A percentile compares a stretch with the other conserved stretches of the same genome.
phyloP scores from a whole-genome alignment of 2,113 vertebrate species.

The Ctenomys sociabilis region DNA sequence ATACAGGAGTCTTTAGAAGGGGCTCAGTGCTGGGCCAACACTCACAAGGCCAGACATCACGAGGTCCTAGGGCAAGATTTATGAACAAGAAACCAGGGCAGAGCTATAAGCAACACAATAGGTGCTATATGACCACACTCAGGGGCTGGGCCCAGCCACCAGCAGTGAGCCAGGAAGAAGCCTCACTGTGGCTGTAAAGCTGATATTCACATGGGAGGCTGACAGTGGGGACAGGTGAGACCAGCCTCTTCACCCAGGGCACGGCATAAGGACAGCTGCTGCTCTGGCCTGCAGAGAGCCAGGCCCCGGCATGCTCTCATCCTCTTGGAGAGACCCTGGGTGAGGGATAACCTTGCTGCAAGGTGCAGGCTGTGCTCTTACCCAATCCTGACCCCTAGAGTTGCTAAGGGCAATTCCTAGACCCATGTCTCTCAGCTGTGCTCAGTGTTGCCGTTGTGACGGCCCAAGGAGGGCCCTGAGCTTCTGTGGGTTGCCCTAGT shows the following conservation, averaged over 20 bases:
- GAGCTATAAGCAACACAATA: not conserved
- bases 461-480: not conserved
- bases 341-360: not conserved
- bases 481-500: not conserved
- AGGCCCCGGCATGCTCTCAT: not conserved
- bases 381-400: not conserved
- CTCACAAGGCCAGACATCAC: not conserved
- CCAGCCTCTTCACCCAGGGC: not conserved
- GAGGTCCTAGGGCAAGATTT: not conserved
- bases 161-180: not conserved
- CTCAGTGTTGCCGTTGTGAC: not conserved
- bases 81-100: slow-evolving; percentile 5
- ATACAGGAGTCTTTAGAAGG: not conserved
- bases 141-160: not conserved
- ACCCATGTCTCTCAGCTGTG: not conserved
- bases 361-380: not conserved
- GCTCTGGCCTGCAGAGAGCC: not conserved
- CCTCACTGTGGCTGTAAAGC: not conserved
- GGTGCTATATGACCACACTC: not conserved
- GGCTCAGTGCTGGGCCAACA: not conserved
- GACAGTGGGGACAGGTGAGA: not conserved
- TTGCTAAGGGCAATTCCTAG: not conserved
- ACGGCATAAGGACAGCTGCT: not conserved
- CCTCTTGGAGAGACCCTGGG: not conserved
- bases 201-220: not conserved